These are phyloP conservation scores for Pseudolaguvia tuberculata DNA, from an alignment of 2,113 vertebrate genomes.

Conservation along the genomic window DNA sequence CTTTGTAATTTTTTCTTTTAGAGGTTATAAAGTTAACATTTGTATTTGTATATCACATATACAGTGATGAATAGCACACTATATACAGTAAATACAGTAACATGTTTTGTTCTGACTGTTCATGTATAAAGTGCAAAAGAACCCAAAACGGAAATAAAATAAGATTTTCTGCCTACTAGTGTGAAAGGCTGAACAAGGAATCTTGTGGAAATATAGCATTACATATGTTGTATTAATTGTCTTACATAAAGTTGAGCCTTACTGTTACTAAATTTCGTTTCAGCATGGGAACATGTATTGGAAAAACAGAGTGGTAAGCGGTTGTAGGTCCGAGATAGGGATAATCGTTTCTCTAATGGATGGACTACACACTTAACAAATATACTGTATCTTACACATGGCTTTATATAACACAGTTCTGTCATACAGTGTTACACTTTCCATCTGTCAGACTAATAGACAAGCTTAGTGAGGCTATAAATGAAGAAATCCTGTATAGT, in stretches of 20 bases:
- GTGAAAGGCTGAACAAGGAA: no score
- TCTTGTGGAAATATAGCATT: no score
- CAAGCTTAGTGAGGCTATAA: neutral
- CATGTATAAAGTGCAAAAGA: no score
- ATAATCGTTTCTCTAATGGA: neutral
- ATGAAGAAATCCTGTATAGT: slow-evolving; percentile 1
- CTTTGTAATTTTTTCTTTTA: no score
- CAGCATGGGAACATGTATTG: neutral
- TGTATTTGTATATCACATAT: no score
- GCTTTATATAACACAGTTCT: neutral
- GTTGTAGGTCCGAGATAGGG: neutral
- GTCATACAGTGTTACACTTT: neutral
- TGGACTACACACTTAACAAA: neutral
- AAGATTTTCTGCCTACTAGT: no score
- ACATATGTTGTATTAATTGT: neutral
- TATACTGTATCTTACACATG: neutral
- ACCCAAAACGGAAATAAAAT: no score
- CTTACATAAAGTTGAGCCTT: neutral
- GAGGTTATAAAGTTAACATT: no score
- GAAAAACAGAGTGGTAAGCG: neutral
- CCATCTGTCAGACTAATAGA: neutral
- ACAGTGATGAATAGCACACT: no score
- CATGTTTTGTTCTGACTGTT: no score
- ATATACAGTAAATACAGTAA: no score
- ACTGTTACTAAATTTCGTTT: neutral